Conservation (phyloP, 1,140 invertebrate genomes). For the Drosophila triauraria region DNA sequence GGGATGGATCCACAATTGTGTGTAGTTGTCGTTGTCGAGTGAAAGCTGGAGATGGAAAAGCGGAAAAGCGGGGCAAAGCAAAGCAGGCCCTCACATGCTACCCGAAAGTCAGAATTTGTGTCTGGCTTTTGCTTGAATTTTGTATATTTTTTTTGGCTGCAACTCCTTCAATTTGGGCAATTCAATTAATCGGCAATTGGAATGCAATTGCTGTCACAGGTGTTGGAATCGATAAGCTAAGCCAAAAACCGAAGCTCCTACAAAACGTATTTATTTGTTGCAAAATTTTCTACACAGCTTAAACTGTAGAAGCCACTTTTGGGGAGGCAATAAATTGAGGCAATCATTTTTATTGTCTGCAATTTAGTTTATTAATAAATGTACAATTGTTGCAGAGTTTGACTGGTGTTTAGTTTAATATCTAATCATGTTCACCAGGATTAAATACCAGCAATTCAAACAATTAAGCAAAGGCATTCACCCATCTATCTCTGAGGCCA, state of each 20-base stretch:
- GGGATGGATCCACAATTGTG: conserved; percentile 34
- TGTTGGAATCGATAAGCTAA: conserved; percentile 51
- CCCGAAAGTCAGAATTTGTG: conserved; percentile 41
- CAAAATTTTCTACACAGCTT: conserved; percentile 6
- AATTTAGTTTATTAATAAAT: neutral
- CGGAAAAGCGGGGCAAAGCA: conserved; percentile 2
- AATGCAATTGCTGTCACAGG: conserved; percentile 55
- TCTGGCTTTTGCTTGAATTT: conserved; percentile 59
- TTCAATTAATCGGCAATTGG: conserved; percentile 60
- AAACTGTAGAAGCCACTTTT: neutral
- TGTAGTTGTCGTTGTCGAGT: conserved; percentile 8
- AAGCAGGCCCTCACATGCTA: neutral
- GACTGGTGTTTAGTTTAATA: neutral
- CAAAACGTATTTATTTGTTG: conserved; percentile 1
- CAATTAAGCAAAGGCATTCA: neutral
- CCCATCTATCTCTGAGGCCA: neutral
- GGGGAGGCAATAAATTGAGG: conserved; percentile 1
- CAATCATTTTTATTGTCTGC: conserved; percentile 15
- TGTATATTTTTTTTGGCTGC: conserved; percentile 39
- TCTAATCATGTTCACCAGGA: neutral
- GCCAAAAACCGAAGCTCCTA: neutral
- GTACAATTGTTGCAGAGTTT: neutral
- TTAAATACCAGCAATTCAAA: neutral
- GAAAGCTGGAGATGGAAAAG: conserved; percentile 5
- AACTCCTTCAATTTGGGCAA: conserved; percentile 38